Percentiles rank a stretch among this genome's conserved stretches.
Conservation (phyloP, 2,888 invertebrate species). For the Epinotia brunnichana region DNA sequence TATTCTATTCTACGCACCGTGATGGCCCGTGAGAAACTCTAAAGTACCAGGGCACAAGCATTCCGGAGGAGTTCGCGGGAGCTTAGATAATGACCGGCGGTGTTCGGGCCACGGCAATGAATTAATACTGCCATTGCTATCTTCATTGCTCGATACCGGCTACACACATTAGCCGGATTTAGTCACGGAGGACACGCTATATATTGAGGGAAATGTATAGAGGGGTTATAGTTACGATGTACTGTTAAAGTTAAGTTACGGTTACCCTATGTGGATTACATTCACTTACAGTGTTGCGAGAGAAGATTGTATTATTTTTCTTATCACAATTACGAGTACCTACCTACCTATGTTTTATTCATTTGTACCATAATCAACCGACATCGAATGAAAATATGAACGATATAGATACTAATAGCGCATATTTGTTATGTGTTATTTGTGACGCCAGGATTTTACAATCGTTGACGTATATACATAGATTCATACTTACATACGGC, state of each 20-base stretch:
- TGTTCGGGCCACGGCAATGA: constrained; percentile 67
- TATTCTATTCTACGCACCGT: background rate
- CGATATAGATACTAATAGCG: too few species aligned
- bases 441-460: too few species aligned
- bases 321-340: too few species aligned
- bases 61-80: constrained; percentile 56
- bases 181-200: constrained; percentile 65
- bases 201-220: constrained; percentile 42
- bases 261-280: background rate
- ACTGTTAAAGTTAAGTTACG: background rate
- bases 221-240: constrained; percentile 45
- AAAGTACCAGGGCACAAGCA: constrained; percentile 57
- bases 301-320: too few species aligned
- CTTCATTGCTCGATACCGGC: constrained; percentile 71
- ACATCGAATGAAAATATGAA: too few species aligned
- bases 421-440: too few species aligned
- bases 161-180: constrained; percentile 67
- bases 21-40: constrained; percentile 58
- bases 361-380: too few species aligned
- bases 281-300: too few species aligned
- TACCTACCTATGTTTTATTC: too few species aligned
- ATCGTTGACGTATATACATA: too few species aligned
- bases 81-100: constrained; percentile 62
- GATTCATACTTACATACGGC: too few species aligned
- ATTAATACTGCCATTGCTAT: constrained; percentile 77